phyloP scores from a whole-genome alignment of 2,797 vertebrate genomes.

The Siniperca scherzeri region DNA sequence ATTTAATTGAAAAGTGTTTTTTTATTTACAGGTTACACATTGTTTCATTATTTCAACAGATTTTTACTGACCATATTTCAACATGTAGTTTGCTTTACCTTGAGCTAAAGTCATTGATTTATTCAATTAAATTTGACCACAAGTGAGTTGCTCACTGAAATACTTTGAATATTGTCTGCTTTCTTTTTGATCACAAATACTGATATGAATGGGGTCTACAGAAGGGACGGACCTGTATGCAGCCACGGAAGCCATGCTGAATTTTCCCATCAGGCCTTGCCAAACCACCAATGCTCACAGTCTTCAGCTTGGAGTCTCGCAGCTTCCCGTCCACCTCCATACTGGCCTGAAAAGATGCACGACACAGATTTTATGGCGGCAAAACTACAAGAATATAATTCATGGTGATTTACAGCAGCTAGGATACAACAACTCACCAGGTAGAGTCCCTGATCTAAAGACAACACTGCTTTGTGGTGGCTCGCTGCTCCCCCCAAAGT shows the following conservation, averaged over 20 bases:
- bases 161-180: not conserved
- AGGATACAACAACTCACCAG: conserved; percentile 75
- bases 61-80: not conserved
- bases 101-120: not conserved
- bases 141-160: not conserved
- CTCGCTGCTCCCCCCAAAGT: conserved; percentile 66
- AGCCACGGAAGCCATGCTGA: conserved; percentile 91
- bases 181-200: not conserved
- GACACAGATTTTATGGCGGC: conserved; percentile 6
- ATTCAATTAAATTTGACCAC: not conserved
- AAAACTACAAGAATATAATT: not conserved
- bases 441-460: conserved; percentile 91
- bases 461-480: conserved; percentile 83
- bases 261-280: conserved; percentile 81
- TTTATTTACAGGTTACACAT: not conserved
- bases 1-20: not conserved
- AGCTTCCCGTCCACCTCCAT: conserved; percentile 90
- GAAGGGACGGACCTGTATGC: conserved; percentile 88
- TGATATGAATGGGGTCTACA: not conserved
- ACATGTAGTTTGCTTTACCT: not conserved
- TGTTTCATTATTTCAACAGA: not conserved
- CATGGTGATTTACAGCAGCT: not conserved
- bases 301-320: conserved; percentile 87
- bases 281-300: conserved; percentile 89
- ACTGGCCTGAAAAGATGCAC: conserved; percentile 76